Conservation (phyloP, 2,888 invertebrate species). For the Girardia tigrina region DNA sequence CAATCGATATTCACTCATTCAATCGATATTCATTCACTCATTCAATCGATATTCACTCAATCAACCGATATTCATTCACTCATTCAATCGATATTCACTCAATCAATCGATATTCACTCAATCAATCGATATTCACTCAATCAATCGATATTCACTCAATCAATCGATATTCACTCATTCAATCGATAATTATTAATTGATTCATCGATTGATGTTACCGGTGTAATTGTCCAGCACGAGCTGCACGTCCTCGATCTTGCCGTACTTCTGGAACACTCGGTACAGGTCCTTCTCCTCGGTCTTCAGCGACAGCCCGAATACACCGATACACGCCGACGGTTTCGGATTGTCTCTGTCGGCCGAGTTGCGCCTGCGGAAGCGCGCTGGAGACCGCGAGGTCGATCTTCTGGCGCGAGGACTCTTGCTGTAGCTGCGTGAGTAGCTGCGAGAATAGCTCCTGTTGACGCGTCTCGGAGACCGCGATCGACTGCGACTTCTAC, state of each 20-base stretch:
- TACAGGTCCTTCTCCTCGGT: slow-evolving; percentile 80
- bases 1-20: no score
- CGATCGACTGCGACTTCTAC: slow-evolving; percentile 43
- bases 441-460: slow-evolving; percentile 20
- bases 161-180: background rate
- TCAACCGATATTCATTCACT: no score
- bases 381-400: slow-evolving; percentile 60
- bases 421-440: background rate
- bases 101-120: slow-evolving; percentile 38
- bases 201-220: slow-evolving; percentile 58
- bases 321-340: slow-evolving; percentile 74
- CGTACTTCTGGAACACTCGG: slow-evolving; percentile 79
- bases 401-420: slow-evolving; percentile 50
- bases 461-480: slow-evolving; percentile 37
- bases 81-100: background rate
- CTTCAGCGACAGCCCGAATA: slow-evolving; percentile 80
- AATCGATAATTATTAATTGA: background rate
- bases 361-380: slow-evolving; percentile 63
- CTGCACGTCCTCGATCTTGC: slow-evolving; percentile 77
- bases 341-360: slow-evolving; percentile 68
- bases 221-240: slow-evolving; percentile 75
- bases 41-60: no score
- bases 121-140: background rate
- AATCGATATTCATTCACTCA: no score
- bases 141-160: background rate